A percentile compares a stretch with the other conserved stretches of the same genome.
These are phyloP conservation scores for Elmis aenea DNA, from an alignment of 2,888 invertebrate species.

Conservation along the genomic window DNA sequence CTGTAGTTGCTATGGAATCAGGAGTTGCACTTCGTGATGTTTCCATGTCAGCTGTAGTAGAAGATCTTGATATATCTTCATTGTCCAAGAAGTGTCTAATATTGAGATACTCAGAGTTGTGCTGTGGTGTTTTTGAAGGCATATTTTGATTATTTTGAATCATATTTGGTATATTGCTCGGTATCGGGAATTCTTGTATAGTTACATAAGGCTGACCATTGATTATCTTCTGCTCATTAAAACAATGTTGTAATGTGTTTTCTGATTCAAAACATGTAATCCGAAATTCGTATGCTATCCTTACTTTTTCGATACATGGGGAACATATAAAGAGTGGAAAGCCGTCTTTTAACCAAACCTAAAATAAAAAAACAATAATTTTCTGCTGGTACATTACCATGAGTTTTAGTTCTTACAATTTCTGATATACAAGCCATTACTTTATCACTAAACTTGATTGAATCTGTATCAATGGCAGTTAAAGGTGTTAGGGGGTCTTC, in stretches of 20 bases:
- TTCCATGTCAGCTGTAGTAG: slow-evolving; percentile 12
- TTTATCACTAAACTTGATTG: slow-evolving; percentile 21
- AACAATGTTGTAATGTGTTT: slow-evolving; percentile 16
- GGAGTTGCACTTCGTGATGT: slow-evolving; percentile 15
- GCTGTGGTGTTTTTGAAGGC: neutral
- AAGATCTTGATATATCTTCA: slow-evolving; percentile 15
- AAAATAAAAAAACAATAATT: slow-evolving; percentile 2
- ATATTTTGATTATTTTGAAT: slow-evolving; percentile 6
- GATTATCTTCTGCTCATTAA: slow-evolving; percentile 14
- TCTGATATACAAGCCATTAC: slow-evolving; percentile 18
- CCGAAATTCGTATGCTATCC: slow-evolving; percentile 20
- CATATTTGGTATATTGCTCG: slow-evolving; percentile 5
- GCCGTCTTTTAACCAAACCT: slow-evolving; percentile 18
- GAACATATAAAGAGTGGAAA: slow-evolving; percentile 17
- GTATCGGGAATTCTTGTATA: slow-evolving; percentile 11
- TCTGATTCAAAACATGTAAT: slow-evolving; percentile 19
- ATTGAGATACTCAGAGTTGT: slow-evolving; percentile 9
- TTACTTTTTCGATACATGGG: slow-evolving; percentile 17
- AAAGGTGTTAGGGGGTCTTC: slow-evolving; percentile 17
- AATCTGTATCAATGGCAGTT: slow-evolving; percentile 15
- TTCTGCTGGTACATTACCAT: neutral
- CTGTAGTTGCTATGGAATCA: slow-evolving; percentile 16
- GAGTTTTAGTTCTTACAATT: slow-evolving; percentile 17
- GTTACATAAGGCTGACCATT: slow-evolving; percentile 13
- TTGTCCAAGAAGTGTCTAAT: slow-evolving; percentile 14